Evolutionary conservation across 2,888 invertebrate species (phyloP), one percentile per base, ranked within the genome.

Genomic region (Proisotoma minuta): DNA sequence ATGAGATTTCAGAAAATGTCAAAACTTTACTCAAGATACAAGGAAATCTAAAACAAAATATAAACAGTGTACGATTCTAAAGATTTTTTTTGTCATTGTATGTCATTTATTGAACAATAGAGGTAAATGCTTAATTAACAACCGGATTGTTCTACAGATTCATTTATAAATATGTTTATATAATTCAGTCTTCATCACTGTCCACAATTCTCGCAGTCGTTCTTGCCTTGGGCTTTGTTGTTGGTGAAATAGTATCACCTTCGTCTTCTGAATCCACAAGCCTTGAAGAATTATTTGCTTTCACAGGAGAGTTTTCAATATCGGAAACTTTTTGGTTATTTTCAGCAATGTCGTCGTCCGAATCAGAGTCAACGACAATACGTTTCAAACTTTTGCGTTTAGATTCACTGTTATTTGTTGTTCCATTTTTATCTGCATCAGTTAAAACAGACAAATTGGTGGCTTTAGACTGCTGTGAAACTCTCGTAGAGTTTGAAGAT

Each of bases 1-100:
- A 57, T 28, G 65, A 65, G 20, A 54, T 65, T 56, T 51, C 62
- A 12, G 52, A 39, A 2, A 40, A 62, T 22, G 59, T 65, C n/a
- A 56, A 62, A n/a, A 62, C 59, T 39, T 27, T 65, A 10, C 51
- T 59, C 29, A 27, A 53, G 12, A 52, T 65, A 8, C 61, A 65
- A 26, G 58, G 48, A 5, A 62, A 59, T 53, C 23, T 65, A 15
- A 65, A 62, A 49, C 49, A 59, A 51, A 43, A 43, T n/a, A n/a
- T n/a, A n/a, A n/a, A n/a, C n/a, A n/a, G n/a, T n/a, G n/a, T n/a
- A n/a, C n/a, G n/a, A n/a, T n/a, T n/a, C n/a, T n/a, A n/a, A n/a
- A n/a, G n/a, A n/a, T n/a, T n/a, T n/a, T n/a, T n/a, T n/a, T n/a
- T n/a, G n/a, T n/a, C n/a, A n/a, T n/a, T n/a, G n/a, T n/a, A n/a